A percentile compares a stretch with the other conserved stretches of the same genome.
Evolutionary conservation across 2,888 invertebrate species (phyloP).

Genomic region (Argyra leucocephala): DNA sequence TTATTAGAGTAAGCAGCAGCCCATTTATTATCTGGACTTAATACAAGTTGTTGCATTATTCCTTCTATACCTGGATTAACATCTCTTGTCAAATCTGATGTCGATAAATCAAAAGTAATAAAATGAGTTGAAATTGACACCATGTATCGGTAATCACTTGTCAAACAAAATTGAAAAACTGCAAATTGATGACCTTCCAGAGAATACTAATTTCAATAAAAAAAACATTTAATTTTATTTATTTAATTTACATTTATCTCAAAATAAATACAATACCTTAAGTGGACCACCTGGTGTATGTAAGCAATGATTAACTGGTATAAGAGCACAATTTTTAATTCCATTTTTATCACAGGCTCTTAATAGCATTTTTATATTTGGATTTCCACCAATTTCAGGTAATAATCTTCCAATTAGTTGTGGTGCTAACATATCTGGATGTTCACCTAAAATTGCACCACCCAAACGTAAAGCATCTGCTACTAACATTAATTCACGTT

Average conservation of each 20-base stretch:
- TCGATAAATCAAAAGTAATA: slow-evolving; percentile 93
- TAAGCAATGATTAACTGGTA: slow-evolving; percentile 89
- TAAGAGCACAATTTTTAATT: slow-evolving; percentile 75
- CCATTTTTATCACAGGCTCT: slow-evolving; percentile 87
- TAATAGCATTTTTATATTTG: slow-evolving; percentile 75
- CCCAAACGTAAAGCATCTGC: slow-evolving; percentile 89
- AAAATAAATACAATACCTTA: slow-evolving; percentile 52
- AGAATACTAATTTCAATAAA: slow-evolving; percentile 60
- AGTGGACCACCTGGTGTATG: slow-evolving; percentile 98
- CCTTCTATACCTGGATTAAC: slow-evolving; percentile 90
- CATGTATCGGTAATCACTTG: slow-evolving; percentile 82
- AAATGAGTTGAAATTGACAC: slow-evolving; percentile 94
- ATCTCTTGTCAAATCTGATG: slow-evolving; percentile 87
- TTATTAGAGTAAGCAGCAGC: slow-evolving; percentile 94
- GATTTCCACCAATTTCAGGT: slow-evolving; percentile 77
- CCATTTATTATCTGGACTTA: slow-evolving; percentile 93
- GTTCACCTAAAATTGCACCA: slow-evolving; percentile 81
- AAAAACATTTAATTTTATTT: not conserved
- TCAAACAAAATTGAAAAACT: slow-evolving; percentile 82
- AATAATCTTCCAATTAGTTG: slow-evolving; percentile 85
- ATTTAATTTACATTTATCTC: not conserved
- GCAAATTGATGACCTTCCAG: slow-evolving; percentile 97
- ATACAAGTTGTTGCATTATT: slow-evolving; percentile 85
- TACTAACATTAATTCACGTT: slow-evolving; percentile 72
- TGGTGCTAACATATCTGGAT: slow-evolving; percentile 92